phyloP scores from a whole-genome alignment of 2,888 invertebrate genomes.

The Horisme vitalbata region DNA sequence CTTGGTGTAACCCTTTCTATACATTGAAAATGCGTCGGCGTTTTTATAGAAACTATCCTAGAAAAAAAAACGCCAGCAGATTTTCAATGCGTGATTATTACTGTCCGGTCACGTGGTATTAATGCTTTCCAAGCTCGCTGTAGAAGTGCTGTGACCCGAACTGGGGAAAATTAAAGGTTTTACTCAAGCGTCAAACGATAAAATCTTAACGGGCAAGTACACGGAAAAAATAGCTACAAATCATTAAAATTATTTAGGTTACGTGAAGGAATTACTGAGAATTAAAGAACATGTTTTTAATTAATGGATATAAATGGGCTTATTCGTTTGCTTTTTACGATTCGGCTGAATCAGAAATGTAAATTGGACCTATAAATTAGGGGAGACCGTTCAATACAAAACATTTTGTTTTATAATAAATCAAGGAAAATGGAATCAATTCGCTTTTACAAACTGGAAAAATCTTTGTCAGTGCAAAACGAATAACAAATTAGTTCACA shows the following conservation, averaged over 20 bases:
- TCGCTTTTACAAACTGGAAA: no score
- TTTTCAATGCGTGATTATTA: slow-evolving; percentile 44
- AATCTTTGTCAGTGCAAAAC: no score
- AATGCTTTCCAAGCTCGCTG: slow-evolving; percentile 38
- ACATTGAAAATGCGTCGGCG: slow-evolving; percentile 41
- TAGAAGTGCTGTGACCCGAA: slow-evolving; percentile 28
- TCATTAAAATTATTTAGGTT: slow-evolving; percentile 18
- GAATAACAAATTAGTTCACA: no score
- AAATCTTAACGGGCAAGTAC: slow-evolving; percentile 29
- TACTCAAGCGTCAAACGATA: slow-evolving; percentile 27
- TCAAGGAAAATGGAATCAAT: no score
- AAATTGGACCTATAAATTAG: slow-evolving; percentile 3
- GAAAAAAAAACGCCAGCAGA: slow-evolving; percentile 33
- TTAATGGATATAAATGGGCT: not conserved
- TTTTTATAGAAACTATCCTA: slow-evolving; percentile 41
- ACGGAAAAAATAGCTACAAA: slow-evolving; percentile 30
- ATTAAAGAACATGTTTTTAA: slow-evolving; percentile 12
- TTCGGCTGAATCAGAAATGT: not conserved
- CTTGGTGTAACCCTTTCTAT: slow-evolving; percentile 27
- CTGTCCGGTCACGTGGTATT: slow-evolving; percentile 49
- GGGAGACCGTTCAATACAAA: not conserved
- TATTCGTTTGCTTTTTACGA: not conserved
- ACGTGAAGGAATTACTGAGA: slow-evolving; percentile 16
- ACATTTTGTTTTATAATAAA: slow-evolving; percentile 6
- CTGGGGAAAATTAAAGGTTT: slow-evolving; percentile 30